These are phyloP conservation scores for silkworm (Bombyx mori) DNA, from an alignment of 1,140 invertebrate species.

Conservation along the genomic window DNA sequence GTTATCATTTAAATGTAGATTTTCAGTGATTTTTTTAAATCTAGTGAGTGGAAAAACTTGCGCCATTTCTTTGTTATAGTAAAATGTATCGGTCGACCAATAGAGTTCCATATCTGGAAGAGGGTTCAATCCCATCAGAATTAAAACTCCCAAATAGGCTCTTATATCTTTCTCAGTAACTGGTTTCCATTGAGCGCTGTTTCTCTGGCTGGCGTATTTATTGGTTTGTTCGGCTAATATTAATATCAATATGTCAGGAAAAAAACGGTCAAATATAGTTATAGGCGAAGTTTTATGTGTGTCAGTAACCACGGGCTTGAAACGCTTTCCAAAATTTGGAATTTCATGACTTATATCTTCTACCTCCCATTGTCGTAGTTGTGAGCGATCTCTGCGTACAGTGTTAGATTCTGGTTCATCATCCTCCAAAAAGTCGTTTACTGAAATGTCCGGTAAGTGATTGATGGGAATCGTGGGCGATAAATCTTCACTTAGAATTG, in stretches of 20 bases:
- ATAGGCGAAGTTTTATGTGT: no score
- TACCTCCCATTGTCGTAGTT: no score
- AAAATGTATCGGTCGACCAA: slow-evolving; percentile 26
- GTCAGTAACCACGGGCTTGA: no score
- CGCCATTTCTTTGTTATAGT: slow-evolving; percentile 23
- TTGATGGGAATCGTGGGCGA: background rate
- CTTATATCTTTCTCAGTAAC: slow-evolving; percentile 15
- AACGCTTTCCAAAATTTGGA: no score
- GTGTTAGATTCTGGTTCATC: slow-evolving; percentile 13
- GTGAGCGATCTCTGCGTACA: no score
- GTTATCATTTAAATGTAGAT: slow-evolving; percentile 25
- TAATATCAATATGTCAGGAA: no score
- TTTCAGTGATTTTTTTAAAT: slow-evolving; percentile 28
- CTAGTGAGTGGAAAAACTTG: slow-evolving; percentile 14
- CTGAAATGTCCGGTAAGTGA: slow-evolving; percentile 3
- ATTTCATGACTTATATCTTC: no score
- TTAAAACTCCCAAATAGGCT: slow-evolving; percentile 26
- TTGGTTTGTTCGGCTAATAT: no score
- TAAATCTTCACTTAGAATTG: background rate
- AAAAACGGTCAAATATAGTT: no score
- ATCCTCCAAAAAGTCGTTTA: background rate
- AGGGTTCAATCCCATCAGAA: slow-evolving; percentile 29
- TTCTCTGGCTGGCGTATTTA: no score
- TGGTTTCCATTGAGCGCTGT: no score
- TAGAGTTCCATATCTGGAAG: slow-evolving; percentile 26